These are phyloP conservation scores for Chironex yamaguchii DNA, from an alignment of 30 jellyfish, hydroid and myxozoan species.

Conservation along the genomic window DNA sequence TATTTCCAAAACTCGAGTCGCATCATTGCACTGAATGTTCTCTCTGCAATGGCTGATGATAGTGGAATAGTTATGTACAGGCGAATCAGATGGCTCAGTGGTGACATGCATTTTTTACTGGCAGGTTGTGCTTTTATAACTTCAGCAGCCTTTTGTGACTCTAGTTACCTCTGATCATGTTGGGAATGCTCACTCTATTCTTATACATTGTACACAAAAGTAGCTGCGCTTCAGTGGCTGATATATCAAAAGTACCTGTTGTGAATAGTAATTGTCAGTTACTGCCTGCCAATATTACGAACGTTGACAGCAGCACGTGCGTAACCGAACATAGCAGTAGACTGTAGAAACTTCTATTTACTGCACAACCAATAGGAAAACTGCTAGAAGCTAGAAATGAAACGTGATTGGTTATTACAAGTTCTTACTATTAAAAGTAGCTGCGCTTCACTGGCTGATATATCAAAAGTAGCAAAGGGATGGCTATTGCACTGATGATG, in stretches of 20 bases:
- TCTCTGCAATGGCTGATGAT: slow-evolving; percentile 39
- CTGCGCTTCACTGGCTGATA: too few species aligned
- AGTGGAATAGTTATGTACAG: slow-evolving; percentile 20
- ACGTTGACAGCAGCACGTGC: too few species aligned
- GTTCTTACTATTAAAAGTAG: too few species aligned
- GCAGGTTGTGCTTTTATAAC: slow-evolving; percentile 25
- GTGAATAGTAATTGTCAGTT: too few species aligned
- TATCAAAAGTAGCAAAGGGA: not conserved
- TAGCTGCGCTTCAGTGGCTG: slow-evolving; percentile 49
- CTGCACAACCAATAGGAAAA: too few species aligned
- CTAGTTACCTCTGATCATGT: slow-evolving; percentile 23
- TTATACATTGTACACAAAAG: slow-evolving; percentile 46
- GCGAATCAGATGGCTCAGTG: slow-evolving; percentile 21
- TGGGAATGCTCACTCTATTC: not conserved
- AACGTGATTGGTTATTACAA: too few species aligned
- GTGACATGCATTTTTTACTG: slow-evolving; percentile 54
- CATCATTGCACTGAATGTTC: slow-evolving; percentile 34
- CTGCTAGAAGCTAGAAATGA: too few species aligned
- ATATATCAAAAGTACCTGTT: too few species aligned
- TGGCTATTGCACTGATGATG: slow-evolving; percentile 20
- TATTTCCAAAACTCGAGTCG: slow-evolving; percentile 39
- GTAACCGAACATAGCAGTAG: too few species aligned
- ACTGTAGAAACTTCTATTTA: too few species aligned
- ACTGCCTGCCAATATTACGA: not conserved
- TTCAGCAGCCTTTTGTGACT: slow-evolving; percentile 30